Conservation (phyloP, 2,888 invertebrate genomes). For the Ormyrus rosae region DNA sequence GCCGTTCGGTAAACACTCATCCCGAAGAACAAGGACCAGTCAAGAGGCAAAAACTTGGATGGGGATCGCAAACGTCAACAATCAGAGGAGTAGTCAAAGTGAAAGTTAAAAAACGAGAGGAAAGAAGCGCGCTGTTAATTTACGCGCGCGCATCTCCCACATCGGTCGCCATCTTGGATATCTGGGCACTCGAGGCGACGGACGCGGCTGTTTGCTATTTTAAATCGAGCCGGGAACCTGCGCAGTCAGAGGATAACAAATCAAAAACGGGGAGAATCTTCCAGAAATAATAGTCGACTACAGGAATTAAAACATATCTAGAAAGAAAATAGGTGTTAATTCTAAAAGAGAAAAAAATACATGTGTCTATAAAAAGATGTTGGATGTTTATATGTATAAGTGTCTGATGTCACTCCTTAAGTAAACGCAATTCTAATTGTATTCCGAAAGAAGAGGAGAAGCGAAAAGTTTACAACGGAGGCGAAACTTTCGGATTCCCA, state of each 20-base stretch:
- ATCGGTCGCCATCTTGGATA: not conserved
- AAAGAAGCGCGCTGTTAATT: not conserved
- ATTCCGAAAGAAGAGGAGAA: not conserved
- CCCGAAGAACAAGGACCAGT: not conserved
- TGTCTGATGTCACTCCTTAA: not conserved
- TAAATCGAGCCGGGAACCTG: not conserved
- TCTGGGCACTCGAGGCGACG: not conserved
- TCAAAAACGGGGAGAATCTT: not conserved
- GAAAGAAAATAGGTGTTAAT: not conserved
- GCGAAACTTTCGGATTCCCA: not conserved
- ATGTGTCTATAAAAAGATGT: not conserved
- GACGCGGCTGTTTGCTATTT: slow-evolving; percentile 9
- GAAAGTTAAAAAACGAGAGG: not conserved
- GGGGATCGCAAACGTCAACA: not conserved
- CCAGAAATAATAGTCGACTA: not conserved
- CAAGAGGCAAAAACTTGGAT: not conserved
- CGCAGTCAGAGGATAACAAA: not conserved
- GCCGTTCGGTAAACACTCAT: not conserved
- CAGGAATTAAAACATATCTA: not conserved
- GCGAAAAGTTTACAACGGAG: not conserved
- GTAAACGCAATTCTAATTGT: not conserved
- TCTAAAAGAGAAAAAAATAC: not conserved
- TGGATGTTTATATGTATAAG: not conserved
- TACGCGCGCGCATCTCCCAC: not conserved
- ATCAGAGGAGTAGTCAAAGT: not conserved